Percentiles rank a stretch among this genome's conserved stretches.
These are phyloP conservation scores for Neosilurus mollespiculum DNA, from an alignment of 2,797 vertebrate species.

Conservation along the genomic window DNA sequence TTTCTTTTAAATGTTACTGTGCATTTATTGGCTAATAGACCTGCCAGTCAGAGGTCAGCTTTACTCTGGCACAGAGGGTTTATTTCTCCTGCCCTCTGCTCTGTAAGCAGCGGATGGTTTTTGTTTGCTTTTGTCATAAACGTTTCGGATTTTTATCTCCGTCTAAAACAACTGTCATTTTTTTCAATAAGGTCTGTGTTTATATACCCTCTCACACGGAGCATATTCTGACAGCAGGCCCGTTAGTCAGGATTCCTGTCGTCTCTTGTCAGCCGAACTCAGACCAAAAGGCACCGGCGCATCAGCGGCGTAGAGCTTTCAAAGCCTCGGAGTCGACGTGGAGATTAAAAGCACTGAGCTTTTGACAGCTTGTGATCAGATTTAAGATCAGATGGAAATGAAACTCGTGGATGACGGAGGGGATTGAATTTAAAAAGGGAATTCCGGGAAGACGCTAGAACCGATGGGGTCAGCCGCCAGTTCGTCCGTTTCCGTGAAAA, in stretches of 20 bases:
- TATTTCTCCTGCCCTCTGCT: neutral
- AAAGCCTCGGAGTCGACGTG: constrained; percentile 42
- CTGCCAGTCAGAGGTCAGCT: neutral
- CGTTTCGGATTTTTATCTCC: neutral
- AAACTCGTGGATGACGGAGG: neutral
- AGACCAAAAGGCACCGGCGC: constrained; percentile 67
- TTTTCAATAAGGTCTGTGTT: constrained; percentile 5
- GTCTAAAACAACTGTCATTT: constrained; percentile 2
- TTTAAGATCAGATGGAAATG: constrained; percentile 68
- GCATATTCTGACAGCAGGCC: constrained; percentile 26
- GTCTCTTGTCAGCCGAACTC: constrained; percentile 4
- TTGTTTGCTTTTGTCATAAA: neutral
- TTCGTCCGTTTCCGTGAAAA: neutral
- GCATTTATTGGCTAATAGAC: neutral
- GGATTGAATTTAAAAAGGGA: neutral
- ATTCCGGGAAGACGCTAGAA: neutral
- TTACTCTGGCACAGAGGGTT: neutral
- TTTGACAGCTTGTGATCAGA: constrained; percentile 65
- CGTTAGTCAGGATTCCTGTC: neutral
- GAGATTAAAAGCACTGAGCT: constrained; percentile 64
- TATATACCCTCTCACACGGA: constrained; percentile 24
- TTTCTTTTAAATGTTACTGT: neutral
- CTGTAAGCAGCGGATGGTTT: neutral
- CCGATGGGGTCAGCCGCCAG: neutral
- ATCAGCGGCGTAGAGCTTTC: constrained; percentile 67